Base-by-base conservation (phyloP, 2,888 invertebrate genomes). In the Lissonota sp. region DNA sequence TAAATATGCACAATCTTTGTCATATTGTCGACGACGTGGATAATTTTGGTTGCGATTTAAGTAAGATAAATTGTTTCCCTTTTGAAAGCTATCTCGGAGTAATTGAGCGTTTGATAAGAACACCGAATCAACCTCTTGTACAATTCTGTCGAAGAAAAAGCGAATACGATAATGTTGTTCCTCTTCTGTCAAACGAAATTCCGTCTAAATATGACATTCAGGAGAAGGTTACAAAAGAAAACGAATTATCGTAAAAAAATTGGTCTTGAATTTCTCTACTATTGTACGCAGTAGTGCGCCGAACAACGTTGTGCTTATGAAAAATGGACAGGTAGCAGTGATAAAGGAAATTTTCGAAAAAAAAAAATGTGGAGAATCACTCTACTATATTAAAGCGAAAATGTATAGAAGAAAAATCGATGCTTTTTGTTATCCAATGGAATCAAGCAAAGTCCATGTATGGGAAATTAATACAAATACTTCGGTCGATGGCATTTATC, bases 81-180 rank as follows among this genome's bases (percentile, higher is more conserved):
- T 63, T 73, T 73, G 73, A 73, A 37, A 67, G 73, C 63, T 37
- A 53, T 73, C 73, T 63, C n/a, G 73, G 51, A 49, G 14, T 42
- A 44, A 73, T 73, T 26, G 53, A 63, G 53, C 37, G 5, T 5
- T 37, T 10, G 37, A 64, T 73, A 10, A 62, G 73, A 62, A 73
- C 55, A n/a, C 73, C 73, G 37, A 63, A 73, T 64, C 40, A 8
- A 64, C 73, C 73, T n/a, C 14, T 73, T 40, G 62, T 14, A 14
- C 73, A 73, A 73, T 73, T 40, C 39, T 73, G 64, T 16, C 63
- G 73, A 14, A 10, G 63, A 16, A 53, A 53, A 14, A 42, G 53
- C 63, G 73, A 73, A 44, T 63, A 63, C 63, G 53, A 37, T 53
- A n/a, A 37, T n/a, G 10, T 73, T n/a, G 10, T 73, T 63, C 53